phyloP scores from a whole-genome alignment of 1,140 invertebrate species.

The Steinernema khuongi region DNA sequence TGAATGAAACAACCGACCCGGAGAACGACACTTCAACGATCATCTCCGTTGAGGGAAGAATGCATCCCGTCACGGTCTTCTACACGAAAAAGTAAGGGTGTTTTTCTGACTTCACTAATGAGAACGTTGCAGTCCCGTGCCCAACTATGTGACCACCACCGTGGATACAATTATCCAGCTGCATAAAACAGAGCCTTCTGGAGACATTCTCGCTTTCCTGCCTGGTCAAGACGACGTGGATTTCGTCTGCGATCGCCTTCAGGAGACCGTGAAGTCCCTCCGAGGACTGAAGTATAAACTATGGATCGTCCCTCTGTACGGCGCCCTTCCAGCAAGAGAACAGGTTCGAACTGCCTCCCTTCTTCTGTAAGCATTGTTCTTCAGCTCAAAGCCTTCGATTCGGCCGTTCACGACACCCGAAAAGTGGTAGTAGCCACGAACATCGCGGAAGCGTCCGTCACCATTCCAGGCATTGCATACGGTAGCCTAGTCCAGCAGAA shows the following conservation, averaged over 20 bases:
- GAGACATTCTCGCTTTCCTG: constrained; percentile 86
- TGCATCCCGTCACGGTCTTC: constrained; percentile 79
- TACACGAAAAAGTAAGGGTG: constrained; percentile 67
- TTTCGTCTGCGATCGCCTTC: constrained; percentile 64
- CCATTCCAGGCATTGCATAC: constrained; percentile 81
- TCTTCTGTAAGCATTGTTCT: constrained; percentile 1
- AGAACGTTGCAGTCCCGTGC: constrained; percentile 62
- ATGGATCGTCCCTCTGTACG: constrained; percentile 83
- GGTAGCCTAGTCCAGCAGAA: constrained; percentile 61
- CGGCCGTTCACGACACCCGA: constrained; percentile 68
- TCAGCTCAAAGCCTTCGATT: constrained; percentile 81
- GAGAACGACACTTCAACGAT: constrained; percentile 72
- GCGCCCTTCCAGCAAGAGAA: constrained; percentile 74
- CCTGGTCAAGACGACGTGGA: constrained; percentile 89
- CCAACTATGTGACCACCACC: constrained; percentile 80
- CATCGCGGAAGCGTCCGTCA: constrained; percentile 92
- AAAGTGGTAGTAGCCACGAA: constrained; percentile 94
- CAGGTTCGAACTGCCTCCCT: constrained; percentile 54
- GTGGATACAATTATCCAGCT: constrained; percentile 84
- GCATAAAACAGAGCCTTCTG: constrained; percentile 71
- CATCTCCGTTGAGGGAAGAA: constrained; percentile 79
- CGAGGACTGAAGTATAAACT: constrained; percentile 64
- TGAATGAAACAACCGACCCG: constrained; percentile 63
- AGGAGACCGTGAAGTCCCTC: neutral
- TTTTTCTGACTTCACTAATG: constrained; percentile 1